Percentiles rank a stretch among this genome's conserved stretches.
Conservation (phyloP, 2,888 invertebrate genomes). For the Hedya salicella region DNA sequence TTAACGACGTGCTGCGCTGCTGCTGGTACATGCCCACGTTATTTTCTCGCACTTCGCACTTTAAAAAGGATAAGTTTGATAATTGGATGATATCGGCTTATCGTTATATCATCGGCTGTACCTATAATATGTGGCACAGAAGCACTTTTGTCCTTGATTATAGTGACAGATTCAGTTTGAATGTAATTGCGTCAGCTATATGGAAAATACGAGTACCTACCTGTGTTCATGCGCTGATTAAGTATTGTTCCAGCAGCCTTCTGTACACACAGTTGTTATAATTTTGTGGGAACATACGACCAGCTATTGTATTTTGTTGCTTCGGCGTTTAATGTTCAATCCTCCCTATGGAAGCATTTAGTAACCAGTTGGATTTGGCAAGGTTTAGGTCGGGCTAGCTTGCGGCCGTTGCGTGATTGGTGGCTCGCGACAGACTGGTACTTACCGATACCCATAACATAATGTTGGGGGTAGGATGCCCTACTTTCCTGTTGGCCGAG, state of each 20-base stretch:
- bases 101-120: no score
- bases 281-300: no score
- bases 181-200: not conserved
- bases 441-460: constrained; percentile 15
- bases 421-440: constrained; percentile 39
- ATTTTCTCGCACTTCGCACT: no score
- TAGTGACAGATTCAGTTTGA: no score
- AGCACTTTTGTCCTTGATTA: no score
- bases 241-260: constrained; percentile 12
- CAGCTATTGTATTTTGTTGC: not conserved
- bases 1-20: no score
- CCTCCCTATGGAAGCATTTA: not conserved
- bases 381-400: not conserved
- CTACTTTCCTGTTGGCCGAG: constrained; percentile 44
- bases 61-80: no score
- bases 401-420: constrained; percentile 7
- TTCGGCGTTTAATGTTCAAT: not conserved
- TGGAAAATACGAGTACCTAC: constrained; percentile 26
- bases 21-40: no score
- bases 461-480: constrained; percentile 12
- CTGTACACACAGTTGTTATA: constrained; percentile 14
- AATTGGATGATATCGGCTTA: no score
- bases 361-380: not conserved
- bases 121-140: no score
- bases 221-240: constrained; percentile 9